Conservation (phyloP, 2,113 vertebrate genomes). For the Microcebus tavaratra region DNA sequence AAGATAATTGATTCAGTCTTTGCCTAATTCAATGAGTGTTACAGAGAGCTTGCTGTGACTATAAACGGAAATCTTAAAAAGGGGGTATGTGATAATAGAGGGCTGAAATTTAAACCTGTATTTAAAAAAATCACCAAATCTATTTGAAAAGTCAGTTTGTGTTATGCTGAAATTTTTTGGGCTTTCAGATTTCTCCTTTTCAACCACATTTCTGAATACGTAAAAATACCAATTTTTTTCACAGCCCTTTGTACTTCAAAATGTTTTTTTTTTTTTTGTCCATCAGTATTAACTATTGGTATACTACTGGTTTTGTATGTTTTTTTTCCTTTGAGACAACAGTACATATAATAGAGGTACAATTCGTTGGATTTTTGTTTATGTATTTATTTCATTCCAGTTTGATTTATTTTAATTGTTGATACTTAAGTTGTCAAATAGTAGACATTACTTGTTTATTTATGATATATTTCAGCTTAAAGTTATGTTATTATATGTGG, state of each 20-base stretch:
- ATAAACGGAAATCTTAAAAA: conserved; percentile 53
- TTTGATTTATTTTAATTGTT: conserved; percentile 88
- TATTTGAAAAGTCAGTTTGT: conserved; percentile 71
- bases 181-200: conserved; percentile 58
- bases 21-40: conserved; percentile 78
- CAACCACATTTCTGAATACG: conserved; percentile 63
- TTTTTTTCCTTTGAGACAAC: conserved; percentile 81
- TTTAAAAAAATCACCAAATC: conserved; percentile 77
- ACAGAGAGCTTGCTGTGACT: conserved; percentile 69
- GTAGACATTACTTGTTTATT: conserved; percentile 88
- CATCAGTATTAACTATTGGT: conserved; percentile 90
- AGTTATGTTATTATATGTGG: conserved; percentile 88
- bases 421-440: conserved; percentile 84
- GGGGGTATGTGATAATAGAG: conserved; percentile 44
- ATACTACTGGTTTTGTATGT: conserved; percentile 87
- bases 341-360: conserved; percentile 86
- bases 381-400: conserved; percentile 91
- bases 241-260: conserved; percentile 80
- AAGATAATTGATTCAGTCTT: conserved; percentile 85
- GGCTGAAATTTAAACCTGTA: conserved; percentile 74
- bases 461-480: conserved; percentile 89
- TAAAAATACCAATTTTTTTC: conserved; percentile 53
- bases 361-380: conserved; percentile 82
- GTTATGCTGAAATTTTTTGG: conserved; percentile 79
- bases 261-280: conserved; percentile 72